Conservation (phyloP, 2,113 vertebrate genomes). For the rabbit (Oryctolagus cuniculus) region DNA sequence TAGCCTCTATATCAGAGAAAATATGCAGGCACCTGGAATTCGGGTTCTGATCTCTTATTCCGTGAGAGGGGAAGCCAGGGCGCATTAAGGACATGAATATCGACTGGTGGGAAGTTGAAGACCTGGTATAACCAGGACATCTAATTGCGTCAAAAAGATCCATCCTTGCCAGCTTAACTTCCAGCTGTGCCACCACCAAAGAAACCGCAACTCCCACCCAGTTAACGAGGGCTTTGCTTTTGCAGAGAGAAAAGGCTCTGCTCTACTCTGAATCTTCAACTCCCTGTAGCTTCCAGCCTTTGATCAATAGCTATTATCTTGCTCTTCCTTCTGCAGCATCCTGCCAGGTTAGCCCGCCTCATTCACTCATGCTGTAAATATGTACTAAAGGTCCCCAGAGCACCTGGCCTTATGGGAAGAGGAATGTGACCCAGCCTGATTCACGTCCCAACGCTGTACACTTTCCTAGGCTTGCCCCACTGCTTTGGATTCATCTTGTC, state of each 20-base stretch:
- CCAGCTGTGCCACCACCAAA: conserved; percentile 57
- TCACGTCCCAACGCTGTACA: neutral
- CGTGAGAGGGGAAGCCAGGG: conserved; percentile 10
- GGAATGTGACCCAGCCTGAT: neutral
- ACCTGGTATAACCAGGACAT: neutral
- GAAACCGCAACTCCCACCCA: conserved; percentile 70
- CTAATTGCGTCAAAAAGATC: conserved; percentile 64
- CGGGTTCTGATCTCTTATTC: neutral
- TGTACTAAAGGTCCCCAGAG: neutral
- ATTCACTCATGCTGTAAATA: neutral
- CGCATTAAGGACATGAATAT: conserved; percentile 58
- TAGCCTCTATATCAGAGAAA: neutral
- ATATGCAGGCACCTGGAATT: neutral
- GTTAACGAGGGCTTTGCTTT: conserved; percentile 66
- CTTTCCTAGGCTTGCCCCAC: neutral
- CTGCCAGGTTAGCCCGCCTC: neutral
- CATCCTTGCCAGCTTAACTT: conserved; percentile 38
- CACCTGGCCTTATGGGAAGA: conserved; percentile 18
- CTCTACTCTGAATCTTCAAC: conserved; percentile 61
- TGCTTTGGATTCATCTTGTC: neutral
- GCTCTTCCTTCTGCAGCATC: conserved; percentile 22
- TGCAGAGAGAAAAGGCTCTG: conserved; percentile 61
- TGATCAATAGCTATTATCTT: conserved; percentile 78
- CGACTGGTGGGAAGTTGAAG: conserved; percentile 58
- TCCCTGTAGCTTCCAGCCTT: conserved; percentile 54